phyloP scores from a whole-genome alignment of 2,888 invertebrate species.

The Eucera pruinosa region DNA sequence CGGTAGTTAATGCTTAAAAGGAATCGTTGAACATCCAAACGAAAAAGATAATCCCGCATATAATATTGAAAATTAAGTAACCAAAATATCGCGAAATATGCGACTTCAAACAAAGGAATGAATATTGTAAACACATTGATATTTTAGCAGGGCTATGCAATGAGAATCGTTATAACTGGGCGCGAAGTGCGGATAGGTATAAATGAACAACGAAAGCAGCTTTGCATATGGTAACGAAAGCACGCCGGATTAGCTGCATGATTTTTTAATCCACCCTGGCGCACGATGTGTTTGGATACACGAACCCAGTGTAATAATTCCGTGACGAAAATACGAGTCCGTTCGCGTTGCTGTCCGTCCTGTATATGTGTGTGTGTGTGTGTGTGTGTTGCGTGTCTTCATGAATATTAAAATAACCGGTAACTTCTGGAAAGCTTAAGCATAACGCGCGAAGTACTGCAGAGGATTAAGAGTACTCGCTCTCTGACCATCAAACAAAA shows the following conservation, averaged over 20 bases:
- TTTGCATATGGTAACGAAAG: slow-evolving; percentile 20
- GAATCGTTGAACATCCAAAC: too few relatives aligned
- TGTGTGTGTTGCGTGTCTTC: too few relatives aligned
- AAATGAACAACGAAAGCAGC: not conserved
- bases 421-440: slow-evolving; percentile 34
- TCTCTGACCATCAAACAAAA: slow-evolving; percentile 7
- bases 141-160: not conserved
- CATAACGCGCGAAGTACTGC: slow-evolving; percentile 1
- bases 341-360: slow-evolving; percentile 40
- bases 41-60: too few relatives aligned
- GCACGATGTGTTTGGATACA: not conserved
- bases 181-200: not conserved
- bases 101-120: slow-evolving; percentile 6
- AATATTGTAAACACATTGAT: slow-evolving; percentile 28
- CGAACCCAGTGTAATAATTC: slow-evolving; percentile 14
- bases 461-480: slow-evolving; percentile 21
- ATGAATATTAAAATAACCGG: slow-evolving; percentile 50
- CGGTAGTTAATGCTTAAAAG: too few relatives aligned
- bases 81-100: not conserved
- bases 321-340: slow-evolving; percentile 21
- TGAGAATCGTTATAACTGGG: slow-evolving; percentile 14
- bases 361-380: too few relatives aligned
- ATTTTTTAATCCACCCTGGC: slow-evolving; percentile 40
- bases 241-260: slow-evolving; percentile 31
- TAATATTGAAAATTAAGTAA: too few relatives aligned